phyloP scores from a whole-genome alignment of 2,888 invertebrate genomes.

The Ichneumoninae sp. region DNA sequence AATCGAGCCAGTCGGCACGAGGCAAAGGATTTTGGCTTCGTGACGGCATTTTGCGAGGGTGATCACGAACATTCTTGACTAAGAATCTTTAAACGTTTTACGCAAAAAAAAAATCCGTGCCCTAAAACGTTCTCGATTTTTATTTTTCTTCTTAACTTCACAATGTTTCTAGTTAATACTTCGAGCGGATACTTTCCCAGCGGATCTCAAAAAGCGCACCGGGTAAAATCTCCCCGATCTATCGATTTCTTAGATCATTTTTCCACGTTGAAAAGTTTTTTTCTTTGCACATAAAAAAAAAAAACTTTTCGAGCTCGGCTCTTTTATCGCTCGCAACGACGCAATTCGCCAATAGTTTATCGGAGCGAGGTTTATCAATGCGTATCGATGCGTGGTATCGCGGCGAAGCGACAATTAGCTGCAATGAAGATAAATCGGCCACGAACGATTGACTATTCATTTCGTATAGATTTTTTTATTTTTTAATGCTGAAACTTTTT shows the following conservation, averaged over 20 bases:
- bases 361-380: background rate
- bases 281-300: background rate
- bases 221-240: too few relatives aligned
- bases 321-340: constrained; percentile 6
- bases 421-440: background rate
- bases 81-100: background rate
- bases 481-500: background rate
- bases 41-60: background rate
- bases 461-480: background rate
- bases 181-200: too few relatives aligned
- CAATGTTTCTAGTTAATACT: too few relatives aligned
- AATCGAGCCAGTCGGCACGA: background rate
- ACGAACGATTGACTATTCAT: too few relatives aligned
- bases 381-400: background rate
- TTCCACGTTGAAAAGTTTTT: background rate
- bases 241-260: background rate
- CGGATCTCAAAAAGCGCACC: too few relatives aligned
- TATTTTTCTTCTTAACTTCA: too few relatives aligned
- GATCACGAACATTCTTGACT: background rate
- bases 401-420: background rate
- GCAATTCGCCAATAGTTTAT: background rate
- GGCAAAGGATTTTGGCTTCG: constrained; percentile 7
- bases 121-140: too few relatives aligned
- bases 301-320: background rate
- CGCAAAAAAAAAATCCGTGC: too few relatives aligned